Conservation (phyloP, 2,113 vertebrate genomes). For the Toxotes jaculatrix region DNA sequence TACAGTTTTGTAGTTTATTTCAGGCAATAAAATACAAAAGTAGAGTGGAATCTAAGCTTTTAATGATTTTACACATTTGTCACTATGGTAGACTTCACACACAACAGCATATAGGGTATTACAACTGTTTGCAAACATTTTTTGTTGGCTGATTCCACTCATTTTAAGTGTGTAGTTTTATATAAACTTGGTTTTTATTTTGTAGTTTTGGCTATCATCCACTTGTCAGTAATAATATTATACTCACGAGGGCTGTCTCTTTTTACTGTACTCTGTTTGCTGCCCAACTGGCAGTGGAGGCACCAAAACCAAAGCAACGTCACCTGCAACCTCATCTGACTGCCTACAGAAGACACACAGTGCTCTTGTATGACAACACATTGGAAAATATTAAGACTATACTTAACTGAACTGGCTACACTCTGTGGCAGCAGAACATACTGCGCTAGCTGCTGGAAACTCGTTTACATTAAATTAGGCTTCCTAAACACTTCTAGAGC, state of each 20-base stretch:
- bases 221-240: not conserved
- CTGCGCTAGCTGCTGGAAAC: not conserved
- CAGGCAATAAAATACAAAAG: slow-evolving; percentile 14
- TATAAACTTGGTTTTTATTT: not conserved
- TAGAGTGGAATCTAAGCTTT: not conserved
- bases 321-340: not conserved
- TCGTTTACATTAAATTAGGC: not conserved
- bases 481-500: not conserved
- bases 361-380: not conserved
- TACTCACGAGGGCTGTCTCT: not conserved
- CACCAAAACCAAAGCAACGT: not conserved
- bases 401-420: not conserved
- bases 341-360: not conserved
- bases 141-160: not conserved
- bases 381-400: not conserved
- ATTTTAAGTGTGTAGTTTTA: not conserved
- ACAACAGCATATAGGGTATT: not conserved
- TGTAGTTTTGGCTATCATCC: not conserved
- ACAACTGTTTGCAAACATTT: not conserved
- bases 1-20: slow-evolving; percentile 2
- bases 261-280: not conserved
- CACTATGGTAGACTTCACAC: not conserved
- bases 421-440: not conserved
- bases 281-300: not conserved
- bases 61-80: not conserved